Base-by-base conservation (phyloP, 2,797 vertebrate species). In the Champsocephalus esox region DNA sequence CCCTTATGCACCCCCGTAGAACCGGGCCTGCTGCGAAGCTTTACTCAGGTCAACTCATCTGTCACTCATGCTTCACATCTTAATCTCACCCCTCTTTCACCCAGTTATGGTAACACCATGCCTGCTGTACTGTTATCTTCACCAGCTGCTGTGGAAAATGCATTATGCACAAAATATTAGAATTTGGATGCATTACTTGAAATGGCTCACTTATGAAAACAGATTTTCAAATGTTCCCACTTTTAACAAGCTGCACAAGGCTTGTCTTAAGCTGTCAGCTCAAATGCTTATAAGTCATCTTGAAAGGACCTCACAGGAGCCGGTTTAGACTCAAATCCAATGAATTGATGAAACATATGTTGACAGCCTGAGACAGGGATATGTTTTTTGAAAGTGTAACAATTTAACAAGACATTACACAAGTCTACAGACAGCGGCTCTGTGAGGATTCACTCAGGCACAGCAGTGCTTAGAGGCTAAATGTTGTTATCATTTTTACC, bases 41-140 rank as follows among this genome's bases (percentile, higher is more conserved):
- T 96, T 64, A 65, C 69, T 0, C 41, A 81, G 59, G 50, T 76
- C 1, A 96, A 94, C 56, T 52, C 65, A 61, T 94, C 94, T 0
- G 70, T 82, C 21, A 50, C 24, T 11, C 61, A 21, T 3, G 43
- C 61, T 54, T 81, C 75, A 49, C 5, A 62, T 63, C 28, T 48
- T 54, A 79, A 45, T 65, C 50, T 77, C 61, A 52, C 64, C 55
- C 50, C 45, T 69, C 69, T 48, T n/a, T 75, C 75, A 64, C 70
- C 61, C 43, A 81, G 76, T 73, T 41, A 70, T 24, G 19, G 73
- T 34, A 43, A 41, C 56, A 73, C 16, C 16, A 48, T 19, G 61
- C 4, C 34, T 50, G 45, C 73, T 79, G 52, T 12, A 43, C 60
- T 60, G 68, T 56, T 60, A 64, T 73, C 44, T 58, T 64, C 48